Evolutionary conservation across 2,888 invertebrate genomes (phyloP).

Genomic region (Cantharis flavilabris): DNA sequence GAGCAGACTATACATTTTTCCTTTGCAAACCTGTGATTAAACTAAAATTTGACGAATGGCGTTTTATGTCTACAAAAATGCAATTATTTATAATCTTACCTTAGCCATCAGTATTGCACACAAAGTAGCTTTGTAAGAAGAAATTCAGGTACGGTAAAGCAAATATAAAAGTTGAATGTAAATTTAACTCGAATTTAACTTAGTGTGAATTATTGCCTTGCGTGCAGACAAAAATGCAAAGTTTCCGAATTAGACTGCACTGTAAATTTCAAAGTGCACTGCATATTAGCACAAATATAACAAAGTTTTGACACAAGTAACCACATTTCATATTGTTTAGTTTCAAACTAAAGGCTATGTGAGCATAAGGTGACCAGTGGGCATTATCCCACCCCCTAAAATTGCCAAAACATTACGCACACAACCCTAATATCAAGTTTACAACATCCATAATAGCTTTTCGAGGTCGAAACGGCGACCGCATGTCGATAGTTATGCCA

Average conservation of each 20-base stretch:
- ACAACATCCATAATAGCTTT: slow-evolving; percentile 43
- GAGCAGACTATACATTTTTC: too few relatives aligned
- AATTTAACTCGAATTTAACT: slow-evolving; percentile 22
- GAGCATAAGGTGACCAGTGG: slow-evolving; percentile 17
- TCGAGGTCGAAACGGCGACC: slow-evolving; percentile 45
- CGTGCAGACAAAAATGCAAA: slow-evolving; percentile 33
- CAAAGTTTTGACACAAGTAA: background rate
- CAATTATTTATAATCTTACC: background rate
- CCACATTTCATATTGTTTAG: background rate
- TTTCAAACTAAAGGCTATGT: slow-evolving; percentile 21
- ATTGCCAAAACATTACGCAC: slow-evolving; percentile 45
- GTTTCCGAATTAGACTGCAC: slow-evolving; percentile 2
- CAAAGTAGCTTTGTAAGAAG: background rate
- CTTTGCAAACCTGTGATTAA: too few relatives aligned
- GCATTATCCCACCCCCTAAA: slow-evolving; percentile 40
- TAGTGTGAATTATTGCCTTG: slow-evolving; percentile 22
- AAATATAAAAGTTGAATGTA: slow-evolving; percentile 1
- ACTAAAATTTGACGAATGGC: too few relatives aligned
- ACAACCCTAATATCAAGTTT: slow-evolving; percentile 49
- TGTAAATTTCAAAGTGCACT: background rate
- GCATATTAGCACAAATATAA: background rate
- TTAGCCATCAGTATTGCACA: background rate
- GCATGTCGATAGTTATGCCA: slow-evolving; percentile 39
- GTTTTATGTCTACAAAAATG: too few relatives aligned
- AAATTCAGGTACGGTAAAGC: too few relatives aligned